Percentiles rank a stretch among this genome's conserved stretches.
Evolutionary conservation across 2,113 vertebrate species (phyloP).

Genomic region (Rhea americana): DNA sequence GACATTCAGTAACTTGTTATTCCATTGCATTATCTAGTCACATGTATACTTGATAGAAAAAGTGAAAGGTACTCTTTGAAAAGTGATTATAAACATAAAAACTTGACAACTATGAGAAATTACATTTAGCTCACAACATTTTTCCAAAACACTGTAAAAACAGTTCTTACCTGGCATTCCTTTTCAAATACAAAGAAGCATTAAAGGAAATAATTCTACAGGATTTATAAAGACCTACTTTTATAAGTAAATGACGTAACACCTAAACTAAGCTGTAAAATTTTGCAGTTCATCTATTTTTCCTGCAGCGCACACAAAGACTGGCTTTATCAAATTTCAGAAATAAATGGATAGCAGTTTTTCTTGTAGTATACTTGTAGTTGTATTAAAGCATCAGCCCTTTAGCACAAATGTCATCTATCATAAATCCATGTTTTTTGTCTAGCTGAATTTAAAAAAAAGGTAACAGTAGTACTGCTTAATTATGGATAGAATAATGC

Average conservation of each 20-base stretch:
- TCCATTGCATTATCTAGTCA: neutral
- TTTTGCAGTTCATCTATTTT: neutral
- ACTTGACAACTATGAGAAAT: neutral
- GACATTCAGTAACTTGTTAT: neutral
- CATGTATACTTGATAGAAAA: neutral
- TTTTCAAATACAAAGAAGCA: neutral
- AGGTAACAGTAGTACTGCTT: neutral
- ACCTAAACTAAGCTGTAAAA: neutral
- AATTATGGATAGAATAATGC: neutral
- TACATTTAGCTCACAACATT: neutral
- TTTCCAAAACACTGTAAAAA: neutral
- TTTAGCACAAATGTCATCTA: neutral
- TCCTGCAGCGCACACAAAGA: neutral
- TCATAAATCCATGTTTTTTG: neutral
- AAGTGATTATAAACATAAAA: neutral
- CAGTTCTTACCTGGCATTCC: neutral
- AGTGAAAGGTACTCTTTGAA: neutral
- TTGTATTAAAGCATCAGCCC: neutral
- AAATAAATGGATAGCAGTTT: neutral
- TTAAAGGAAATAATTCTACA: neutral
- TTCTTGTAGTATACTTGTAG: neutral
- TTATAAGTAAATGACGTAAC: neutral
- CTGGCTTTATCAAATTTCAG: neutral
- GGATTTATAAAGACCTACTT: neutral
- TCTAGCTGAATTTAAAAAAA: neutral